Percentiles rank a stretch among this genome's conserved stretches.
Conservation (phyloP, 2,888 invertebrate species). For the Xestobium rufovillosum region DNA sequence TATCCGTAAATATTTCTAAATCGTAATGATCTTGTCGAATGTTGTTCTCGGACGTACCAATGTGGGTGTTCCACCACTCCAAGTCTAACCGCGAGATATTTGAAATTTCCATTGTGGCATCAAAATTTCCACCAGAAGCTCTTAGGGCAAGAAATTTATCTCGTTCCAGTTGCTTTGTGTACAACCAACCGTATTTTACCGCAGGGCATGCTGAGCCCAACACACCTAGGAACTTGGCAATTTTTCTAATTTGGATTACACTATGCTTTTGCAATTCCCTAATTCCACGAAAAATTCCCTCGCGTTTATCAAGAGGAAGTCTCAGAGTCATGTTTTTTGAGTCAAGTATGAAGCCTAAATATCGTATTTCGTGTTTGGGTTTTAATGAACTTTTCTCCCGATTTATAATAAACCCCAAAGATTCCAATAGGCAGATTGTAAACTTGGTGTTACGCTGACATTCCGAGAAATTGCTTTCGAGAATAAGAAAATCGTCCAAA, state of each 20-base stretch:
- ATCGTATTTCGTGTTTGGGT: not conserved
- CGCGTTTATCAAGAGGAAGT: constrained; percentile 6
- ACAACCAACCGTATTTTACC: constrained; percentile 9
- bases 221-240: constrained; percentile 4
- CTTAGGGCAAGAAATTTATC: constrained; percentile 4
- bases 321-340: not conserved
- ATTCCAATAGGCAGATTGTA: not conserved
- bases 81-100: not conserved
- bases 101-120: constrained; percentile 1
- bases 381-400: not conserved
- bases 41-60: not conserved
- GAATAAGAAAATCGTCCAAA: constrained; percentile 18
- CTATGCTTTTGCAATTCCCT: constrained; percentile 3
- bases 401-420: constrained; percentile 12
- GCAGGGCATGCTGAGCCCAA: constrained; percentile 10
- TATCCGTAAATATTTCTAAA: constrained; percentile 9
- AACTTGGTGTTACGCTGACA: constrained; percentile 2
- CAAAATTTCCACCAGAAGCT: constrained; percentile 5
- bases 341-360: constrained; percentile 6
- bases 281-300: not conserved
- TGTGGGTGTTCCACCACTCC: constrained; percentile 6
- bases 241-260: constrained; percentile 6
- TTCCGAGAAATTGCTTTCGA: constrained; percentile 7
- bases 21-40: constrained; percentile 5
- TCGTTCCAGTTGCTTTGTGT: constrained; percentile 6